These are phyloP conservation scores for Drosophila baimaii DNA, from an alignment of 1,140 invertebrate species.

Conservation along the genomic window DNA sequence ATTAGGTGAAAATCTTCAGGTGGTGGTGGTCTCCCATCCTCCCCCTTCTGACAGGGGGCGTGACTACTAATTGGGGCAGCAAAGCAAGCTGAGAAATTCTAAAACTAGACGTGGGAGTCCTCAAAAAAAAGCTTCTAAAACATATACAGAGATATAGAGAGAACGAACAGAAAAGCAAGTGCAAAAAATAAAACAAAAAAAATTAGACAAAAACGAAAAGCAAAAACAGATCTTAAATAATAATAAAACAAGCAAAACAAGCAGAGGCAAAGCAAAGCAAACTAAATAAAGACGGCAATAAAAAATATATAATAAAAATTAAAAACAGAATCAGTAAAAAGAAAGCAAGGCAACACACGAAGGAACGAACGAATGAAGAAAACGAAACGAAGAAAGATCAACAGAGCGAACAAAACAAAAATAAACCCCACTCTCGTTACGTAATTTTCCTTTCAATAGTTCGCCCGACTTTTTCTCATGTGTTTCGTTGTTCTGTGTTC, in stretches of 20 bases:
- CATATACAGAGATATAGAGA: conserved; percentile 4
- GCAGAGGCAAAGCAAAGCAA: conserved; percentile 42
- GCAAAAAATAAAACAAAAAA: conserved; percentile 25
- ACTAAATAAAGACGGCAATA: conserved; percentile 49
- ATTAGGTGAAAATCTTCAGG: conserved; percentile 57
- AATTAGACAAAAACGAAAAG: conserved; percentile 1
- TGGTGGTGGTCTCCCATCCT: conserved; percentile 11
- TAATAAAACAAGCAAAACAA: conserved; percentile 51
- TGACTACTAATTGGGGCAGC: conserved; percentile 32
- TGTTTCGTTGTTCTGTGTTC: conserved; percentile 7
- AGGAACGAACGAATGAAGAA: conserved; percentile 35
- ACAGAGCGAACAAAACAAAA: conserved; percentile 58
- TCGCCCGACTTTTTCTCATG: conserved; percentile 34
- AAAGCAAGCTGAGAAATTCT: conserved; percentile 41
- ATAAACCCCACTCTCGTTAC: conserved; percentile 66
- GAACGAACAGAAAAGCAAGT: conserved; percentile 23
- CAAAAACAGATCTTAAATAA: conserved; percentile 55
- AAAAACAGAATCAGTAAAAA: conserved; percentile 35
- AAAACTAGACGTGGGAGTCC: conserved; percentile 35
- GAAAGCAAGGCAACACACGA: conserved; percentile 26
- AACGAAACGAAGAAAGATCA: conserved; percentile 44
- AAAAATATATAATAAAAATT: conserved; percentile 44
- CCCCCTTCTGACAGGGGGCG: conserved; percentile 8
- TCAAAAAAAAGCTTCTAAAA: conserved; percentile 9
- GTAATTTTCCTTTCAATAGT: conserved; percentile 61